Evolutionary conservation across 2,797 vertebrate species (phyloP).

Genomic region (Numenius phaeopus): DNA sequence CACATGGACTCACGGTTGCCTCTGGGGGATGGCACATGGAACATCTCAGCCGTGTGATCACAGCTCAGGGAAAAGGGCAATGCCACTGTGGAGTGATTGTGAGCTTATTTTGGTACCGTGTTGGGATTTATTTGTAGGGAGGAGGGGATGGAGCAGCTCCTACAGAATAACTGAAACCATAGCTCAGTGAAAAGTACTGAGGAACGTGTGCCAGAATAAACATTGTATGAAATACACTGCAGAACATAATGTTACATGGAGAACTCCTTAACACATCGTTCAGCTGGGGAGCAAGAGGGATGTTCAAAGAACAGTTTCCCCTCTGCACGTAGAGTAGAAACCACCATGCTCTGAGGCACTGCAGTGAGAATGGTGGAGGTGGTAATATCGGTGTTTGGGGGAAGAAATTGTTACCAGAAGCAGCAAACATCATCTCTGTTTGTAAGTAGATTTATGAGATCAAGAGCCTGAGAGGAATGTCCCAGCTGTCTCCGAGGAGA

Average conservation of each 20-base stretch:
- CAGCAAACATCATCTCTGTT: neutral
- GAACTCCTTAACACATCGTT: neutral
- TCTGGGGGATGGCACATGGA: neutral
- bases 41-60: neutral
- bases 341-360: neutral
- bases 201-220: neutral
- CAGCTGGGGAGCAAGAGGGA: neutral
- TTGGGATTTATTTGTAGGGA: neutral
- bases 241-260: fast-evolving
- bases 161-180: neutral
- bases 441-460: neutral
- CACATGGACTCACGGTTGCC: fast-evolving
- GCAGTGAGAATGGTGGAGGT: neutral
- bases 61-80: neutral
- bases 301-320: neutral
- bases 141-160: neutral
- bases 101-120: neutral
- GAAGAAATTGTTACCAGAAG: neutral
- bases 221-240: neutral
- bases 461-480: neutral
- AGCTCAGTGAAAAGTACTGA: neutral
- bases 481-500: neutral
- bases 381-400: neutral
- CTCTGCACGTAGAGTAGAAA: neutral
- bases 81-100: too few species aligned